Conservation (phyloP, 2,113 vertebrate genomes). For the Spermophilus dauricus region DNA sequence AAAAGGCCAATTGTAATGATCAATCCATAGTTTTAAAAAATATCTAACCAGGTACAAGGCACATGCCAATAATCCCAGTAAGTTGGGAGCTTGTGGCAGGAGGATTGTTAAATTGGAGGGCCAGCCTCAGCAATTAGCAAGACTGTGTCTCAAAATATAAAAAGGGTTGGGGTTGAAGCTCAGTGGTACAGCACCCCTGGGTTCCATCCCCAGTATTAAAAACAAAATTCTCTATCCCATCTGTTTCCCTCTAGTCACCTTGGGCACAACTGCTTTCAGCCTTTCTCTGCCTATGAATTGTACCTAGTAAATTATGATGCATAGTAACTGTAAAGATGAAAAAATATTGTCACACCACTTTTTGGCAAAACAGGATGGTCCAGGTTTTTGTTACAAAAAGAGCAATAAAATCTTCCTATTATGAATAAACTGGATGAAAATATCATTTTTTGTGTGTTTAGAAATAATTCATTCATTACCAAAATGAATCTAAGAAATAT, state of each 20-base stretch:
- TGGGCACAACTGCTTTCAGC: background rate
- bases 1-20: background rate
- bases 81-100: no score
- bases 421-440: background rate
- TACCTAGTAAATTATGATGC: background rate
- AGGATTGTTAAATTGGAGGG: no score
- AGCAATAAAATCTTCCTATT: background rate
- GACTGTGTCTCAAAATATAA: no score
- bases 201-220: background rate
- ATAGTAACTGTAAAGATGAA: background rate
- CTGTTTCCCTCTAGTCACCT: background rate
- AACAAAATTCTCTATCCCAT: no score
- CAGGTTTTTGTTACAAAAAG: background rate
- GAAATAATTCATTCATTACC: background rate
- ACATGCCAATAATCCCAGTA: no score
- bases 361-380: background rate
- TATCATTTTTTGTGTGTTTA: background rate
- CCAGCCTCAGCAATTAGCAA: no score
- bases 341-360: background rate
- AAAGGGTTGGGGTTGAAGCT: background rate
- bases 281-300: background rate
- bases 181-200: background rate
- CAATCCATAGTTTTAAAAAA: background rate
- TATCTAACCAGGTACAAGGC: background rate
- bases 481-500: background rate